Evolutionary conservation across 2,888 invertebrate species (phyloP).

Genomic region (Ophraella communa): DNA sequence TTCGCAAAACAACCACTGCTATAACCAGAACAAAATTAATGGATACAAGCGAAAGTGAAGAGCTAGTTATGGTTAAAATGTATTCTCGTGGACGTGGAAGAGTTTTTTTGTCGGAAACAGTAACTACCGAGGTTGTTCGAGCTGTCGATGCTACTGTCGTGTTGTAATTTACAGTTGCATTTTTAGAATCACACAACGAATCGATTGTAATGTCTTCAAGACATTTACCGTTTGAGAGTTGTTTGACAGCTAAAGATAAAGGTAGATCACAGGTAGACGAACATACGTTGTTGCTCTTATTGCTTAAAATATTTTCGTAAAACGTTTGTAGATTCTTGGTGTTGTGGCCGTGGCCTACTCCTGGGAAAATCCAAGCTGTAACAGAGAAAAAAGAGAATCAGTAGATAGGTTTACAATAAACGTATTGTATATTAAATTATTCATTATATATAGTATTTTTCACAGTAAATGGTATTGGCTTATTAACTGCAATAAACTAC

Average conservation of each 20-base stretch:
- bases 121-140: background rate
- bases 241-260: conserved; percentile 55
- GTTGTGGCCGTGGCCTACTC: conserved; percentile 38
- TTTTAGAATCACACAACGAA: conserved; percentile 31
- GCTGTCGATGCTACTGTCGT: background rate
- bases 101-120: background rate
- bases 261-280: conserved; percentile 61
- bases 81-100: background rate
- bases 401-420: too few relatives aligned
- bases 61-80: background rate
- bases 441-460: too few relatives aligned
- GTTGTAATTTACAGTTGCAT: background rate
- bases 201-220: conserved; percentile 34
- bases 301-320: conserved; percentile 59
- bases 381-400: background rate
- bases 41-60: background rate
- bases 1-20: background rate
- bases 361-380: conserved; percentile 36
- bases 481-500: too few relatives aligned
- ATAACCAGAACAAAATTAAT: background rate
- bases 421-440: too few relatives aligned
- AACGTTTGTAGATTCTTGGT: conserved; percentile 49
- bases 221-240: conserved; percentile 41
- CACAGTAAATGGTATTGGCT: too few relatives aligned
- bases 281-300: conserved; percentile 62